These are phyloP conservation scores for Silurus aristotelis DNA, from an alignment of 2,797 vertebrate genomes.

Conservation along the genomic window DNA sequence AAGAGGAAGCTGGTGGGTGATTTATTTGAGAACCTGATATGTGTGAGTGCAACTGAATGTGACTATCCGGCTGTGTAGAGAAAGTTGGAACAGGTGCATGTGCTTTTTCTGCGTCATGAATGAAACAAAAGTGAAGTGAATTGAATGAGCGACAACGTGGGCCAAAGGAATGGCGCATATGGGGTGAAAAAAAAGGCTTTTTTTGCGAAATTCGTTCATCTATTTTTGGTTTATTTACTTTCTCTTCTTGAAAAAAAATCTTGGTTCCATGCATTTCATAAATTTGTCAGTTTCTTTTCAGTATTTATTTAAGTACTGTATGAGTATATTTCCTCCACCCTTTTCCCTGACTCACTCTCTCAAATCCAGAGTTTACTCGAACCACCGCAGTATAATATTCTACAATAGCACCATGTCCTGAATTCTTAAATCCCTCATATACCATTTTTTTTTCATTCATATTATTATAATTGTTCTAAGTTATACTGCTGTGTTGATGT, in stretches of 20 bases:
- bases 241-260: not conserved
- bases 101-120: constrained; percentile 30
- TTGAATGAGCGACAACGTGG: not conserved
- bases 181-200: not conserved
- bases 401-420: not conserved
- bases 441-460: not conserved
- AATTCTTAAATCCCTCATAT: constrained; percentile 1
- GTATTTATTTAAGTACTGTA: not conserved
- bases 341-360: constrained; percentile 25
- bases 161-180: not conserved
- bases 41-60: constrained; percentile 41
- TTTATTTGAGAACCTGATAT: constrained; percentile 32
- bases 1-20: constrained; percentile 47
- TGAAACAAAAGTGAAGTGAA: constrained; percentile 7
- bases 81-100: constrained; percentile 56
- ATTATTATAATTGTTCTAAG: not conserved
- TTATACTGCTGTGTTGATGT: not conserved
- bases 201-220: constrained; percentile 32
- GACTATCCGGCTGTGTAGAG: constrained; percentile 35
- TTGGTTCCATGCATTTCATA: not conserved
- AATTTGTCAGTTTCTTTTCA: not conserved
- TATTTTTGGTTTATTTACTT: constrained; percentile 10
- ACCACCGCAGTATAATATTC: not conserved
- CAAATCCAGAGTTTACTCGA: constrained; percentile 11
- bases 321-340: not conserved